Percentiles rank a stretch among this genome's conserved stretches.
phyloP scores from a whole-genome alignment of 2,797 vertebrate genomes.

The Choloepus didactylus region DNA sequence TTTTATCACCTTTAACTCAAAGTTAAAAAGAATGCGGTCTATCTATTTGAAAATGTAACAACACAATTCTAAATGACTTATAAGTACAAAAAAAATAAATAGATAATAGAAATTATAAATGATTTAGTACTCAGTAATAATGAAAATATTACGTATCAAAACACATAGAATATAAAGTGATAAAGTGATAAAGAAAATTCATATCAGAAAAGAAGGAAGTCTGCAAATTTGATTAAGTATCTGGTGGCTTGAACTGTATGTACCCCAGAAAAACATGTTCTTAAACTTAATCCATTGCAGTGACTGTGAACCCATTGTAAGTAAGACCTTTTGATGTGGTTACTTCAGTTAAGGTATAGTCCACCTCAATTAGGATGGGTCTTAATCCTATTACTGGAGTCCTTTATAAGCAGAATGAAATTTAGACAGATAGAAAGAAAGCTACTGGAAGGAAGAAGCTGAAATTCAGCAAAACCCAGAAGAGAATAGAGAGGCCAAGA shows the following conservation, averaged over 20 bases:
- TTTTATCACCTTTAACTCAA: not conserved
- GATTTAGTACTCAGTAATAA: not conserved
- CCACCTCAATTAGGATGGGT: no score
- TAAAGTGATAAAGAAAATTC: not conserved
- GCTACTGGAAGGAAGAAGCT: no score
- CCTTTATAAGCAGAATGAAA: no score
- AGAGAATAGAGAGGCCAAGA: no score
- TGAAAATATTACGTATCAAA: not conserved
- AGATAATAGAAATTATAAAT: not conserved
- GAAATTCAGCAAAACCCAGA: no score
- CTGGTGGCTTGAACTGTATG: not conserved
- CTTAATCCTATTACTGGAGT: no score
- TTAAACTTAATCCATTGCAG: no score
- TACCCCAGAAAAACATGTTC: no score
- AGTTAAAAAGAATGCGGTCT: not conserved
- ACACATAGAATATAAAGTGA: not conserved
- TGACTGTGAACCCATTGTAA: no score
- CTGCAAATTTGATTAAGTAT: not conserved
- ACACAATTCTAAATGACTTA: not conserved
- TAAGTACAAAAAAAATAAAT: not conserved
- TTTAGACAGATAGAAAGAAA: no score
- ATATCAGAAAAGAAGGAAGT: not conserved
- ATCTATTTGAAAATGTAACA: not conserved
- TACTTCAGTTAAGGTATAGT: no score
- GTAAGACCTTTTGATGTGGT: no score